phyloP scores from a whole-genome alignment of 1,140 invertebrate species.

The Bombus fervidus region DNA sequence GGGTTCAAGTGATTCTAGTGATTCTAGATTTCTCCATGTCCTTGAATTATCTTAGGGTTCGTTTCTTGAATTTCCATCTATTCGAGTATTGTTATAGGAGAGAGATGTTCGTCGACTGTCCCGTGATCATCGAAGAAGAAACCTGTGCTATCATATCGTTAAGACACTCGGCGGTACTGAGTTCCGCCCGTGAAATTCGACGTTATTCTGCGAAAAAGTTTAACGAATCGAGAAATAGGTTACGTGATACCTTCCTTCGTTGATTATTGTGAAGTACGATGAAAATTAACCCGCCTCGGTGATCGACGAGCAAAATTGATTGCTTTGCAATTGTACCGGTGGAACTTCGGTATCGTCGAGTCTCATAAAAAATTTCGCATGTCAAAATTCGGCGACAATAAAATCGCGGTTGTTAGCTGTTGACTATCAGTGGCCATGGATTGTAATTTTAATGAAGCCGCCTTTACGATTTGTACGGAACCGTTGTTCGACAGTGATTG shows the following conservation, averaged over 20 bases:
- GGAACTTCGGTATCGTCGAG: background rate
- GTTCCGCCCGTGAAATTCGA: no score
- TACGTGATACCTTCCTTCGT: background rate
- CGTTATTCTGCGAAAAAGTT: background rate
- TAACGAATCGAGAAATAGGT: background rate
- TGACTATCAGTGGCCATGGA: constrained; percentile 35
- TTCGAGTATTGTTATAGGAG: background rate
- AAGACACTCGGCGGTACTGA: constrained; percentile 11
- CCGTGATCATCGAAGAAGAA: background rate
- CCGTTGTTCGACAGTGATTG: constrained; percentile 47
- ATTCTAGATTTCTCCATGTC: background rate
- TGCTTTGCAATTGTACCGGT: background rate
- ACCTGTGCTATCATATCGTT: background rate
- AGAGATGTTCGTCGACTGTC: background rate
- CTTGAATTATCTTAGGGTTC: background rate
- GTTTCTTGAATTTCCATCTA: background rate
- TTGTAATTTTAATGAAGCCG: constrained; percentile 63
- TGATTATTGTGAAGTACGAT: background rate
- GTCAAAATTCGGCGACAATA: background rate
- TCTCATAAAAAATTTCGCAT: background rate
- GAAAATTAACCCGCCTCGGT: background rate
- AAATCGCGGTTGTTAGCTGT: background rate
- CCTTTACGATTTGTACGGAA: constrained; percentile 57
- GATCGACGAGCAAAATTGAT: background rate
- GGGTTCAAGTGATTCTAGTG: constrained; percentile 48